Evolutionary conservation across 2,888 invertebrate genomes (phyloP), one percentile per base, ranked within the genome.

Genomic region (Heliconius hortense): DNA sequence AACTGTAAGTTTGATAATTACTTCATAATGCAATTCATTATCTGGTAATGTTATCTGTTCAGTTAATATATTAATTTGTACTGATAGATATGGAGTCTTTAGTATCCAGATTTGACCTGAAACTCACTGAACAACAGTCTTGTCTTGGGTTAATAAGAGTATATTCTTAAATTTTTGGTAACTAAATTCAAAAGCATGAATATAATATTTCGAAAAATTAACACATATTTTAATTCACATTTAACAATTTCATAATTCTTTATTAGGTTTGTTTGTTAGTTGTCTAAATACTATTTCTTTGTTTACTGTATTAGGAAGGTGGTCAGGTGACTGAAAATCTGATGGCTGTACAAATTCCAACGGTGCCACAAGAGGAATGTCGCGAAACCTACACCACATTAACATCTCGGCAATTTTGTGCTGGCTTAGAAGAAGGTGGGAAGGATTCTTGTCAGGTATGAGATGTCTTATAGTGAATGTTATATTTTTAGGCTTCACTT

Each of bases 371-470:
- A 2, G 80, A 80, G 0, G 82, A 85, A 1, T 90, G 89, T 72
- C 81, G 81, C 5, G 78, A 79, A 63, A 76, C 82, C 0, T 89
- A 88, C 70, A 79, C 79, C 8, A 71, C 76, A 5, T 82, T 93
- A 56, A 92, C 91, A 0, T 71, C 80, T 0, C 83, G 88, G 62
- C 92, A 92, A 91, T 82, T 92, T 71, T 93, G 93, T 78, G 93
- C 93, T 0, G 92, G 91, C 0, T 75, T 84, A 0, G 82, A 87
- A 8, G 84, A 85, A 80, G 92, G 91, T 0, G 92, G 91, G n/a
- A 90, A 90, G 79, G 93, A 93, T 81, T 87, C 91, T 21, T 94
- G 93, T 76, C 92, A 93, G 89, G 93, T 93, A 43, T 60, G 3
- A 28, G 24, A 43, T 39, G 35, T 66, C 13, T 39, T 66, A 39